phyloP scores from a whole-genome alignment of 2,888 invertebrate species.

The Cerceris ruficornis region DNA sequence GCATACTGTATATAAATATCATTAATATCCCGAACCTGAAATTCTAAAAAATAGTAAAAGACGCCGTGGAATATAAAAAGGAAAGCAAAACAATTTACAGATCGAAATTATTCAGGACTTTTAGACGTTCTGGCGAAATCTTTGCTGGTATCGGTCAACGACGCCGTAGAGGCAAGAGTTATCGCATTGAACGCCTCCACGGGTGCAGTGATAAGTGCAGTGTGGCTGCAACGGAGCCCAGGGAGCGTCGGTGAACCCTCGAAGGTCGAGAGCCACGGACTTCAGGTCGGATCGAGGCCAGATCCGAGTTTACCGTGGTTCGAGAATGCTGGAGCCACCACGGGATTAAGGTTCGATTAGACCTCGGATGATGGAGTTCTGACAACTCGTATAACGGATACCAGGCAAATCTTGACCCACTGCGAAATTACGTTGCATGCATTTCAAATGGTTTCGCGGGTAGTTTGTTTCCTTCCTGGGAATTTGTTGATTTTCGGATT shows the following conservation, averaged over 20 bases:
- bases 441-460: too few relatives aligned
- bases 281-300: slow-evolving; percentile 86
- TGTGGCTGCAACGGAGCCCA: slow-evolving; percentile 84
- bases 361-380: background rate
- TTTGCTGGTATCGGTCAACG: slow-evolving; percentile 85
- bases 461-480: too few relatives aligned
- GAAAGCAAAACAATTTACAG: background rate
- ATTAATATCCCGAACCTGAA: too few relatives aligned
- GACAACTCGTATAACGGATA: too few relatives aligned
- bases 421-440: too few relatives aligned
- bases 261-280: slow-evolving; percentile 82
- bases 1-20: too few relatives aligned
- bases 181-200: slow-evolving; percentile 85
- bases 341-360: slow-evolving; percentile 82
- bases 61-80: too few relatives aligned
- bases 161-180: slow-evolving; percentile 85
- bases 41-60: too few relatives aligned
- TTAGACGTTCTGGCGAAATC: slow-evolving; percentile 88
- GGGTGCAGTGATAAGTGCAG: slow-evolving; percentile 84
- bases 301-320: slow-evolving; percentile 89
- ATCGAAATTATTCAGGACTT: slow-evolving; percentile 32
- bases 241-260: slow-evolving; percentile 81
- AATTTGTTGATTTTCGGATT: too few relatives aligned
- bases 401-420: too few relatives aligned
- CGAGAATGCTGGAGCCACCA: slow-evolving; percentile 86